Percentiles rank a stretch among this genome's conserved stretches.
Evolutionary conservation across 2,797 vertebrate species (phyloP).

Genomic region (Cyclopterus lumpus): DNA sequence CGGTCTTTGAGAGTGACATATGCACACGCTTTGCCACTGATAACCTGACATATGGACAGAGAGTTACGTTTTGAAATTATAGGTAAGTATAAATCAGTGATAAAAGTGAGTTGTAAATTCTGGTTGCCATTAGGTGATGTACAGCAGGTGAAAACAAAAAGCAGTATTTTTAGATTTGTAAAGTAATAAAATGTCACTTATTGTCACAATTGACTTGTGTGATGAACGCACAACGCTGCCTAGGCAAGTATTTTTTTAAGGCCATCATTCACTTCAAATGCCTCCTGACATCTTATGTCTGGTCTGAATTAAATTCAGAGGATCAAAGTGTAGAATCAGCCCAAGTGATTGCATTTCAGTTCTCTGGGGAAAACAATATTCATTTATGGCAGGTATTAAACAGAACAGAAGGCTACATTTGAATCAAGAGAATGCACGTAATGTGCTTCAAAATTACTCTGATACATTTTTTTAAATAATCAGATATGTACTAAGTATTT

Average conservation of each 20-base stretch:
- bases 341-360: neutral
- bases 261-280: neutral
- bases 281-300: constrained; percentile 8
- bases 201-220: neutral
- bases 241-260: neutral
- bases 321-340: constrained; percentile 8
- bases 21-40: constrained; percentile 32
- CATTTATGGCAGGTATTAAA: too few species aligned
- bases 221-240: neutral
- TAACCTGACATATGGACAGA: constrained; percentile 35
- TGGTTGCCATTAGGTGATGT: neutral
- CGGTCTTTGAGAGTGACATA: constrained; percentile 25
- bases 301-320: constrained; percentile 20
- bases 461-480: too few species aligned
- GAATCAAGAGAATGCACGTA: neutral
- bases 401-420: neutral
- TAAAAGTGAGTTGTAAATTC: neutral
- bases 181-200: neutral
- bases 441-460: too few species aligned
- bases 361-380: neutral
- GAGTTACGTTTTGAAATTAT: constrained; percentile 1
- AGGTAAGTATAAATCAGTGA: neutral
- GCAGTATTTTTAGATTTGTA: neutral
- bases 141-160: neutral
- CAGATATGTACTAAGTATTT: too few species aligned